Evolutionary conservation across 2,888 invertebrate species (phyloP).

Genomic region (Nomada fabriciana): DNA sequence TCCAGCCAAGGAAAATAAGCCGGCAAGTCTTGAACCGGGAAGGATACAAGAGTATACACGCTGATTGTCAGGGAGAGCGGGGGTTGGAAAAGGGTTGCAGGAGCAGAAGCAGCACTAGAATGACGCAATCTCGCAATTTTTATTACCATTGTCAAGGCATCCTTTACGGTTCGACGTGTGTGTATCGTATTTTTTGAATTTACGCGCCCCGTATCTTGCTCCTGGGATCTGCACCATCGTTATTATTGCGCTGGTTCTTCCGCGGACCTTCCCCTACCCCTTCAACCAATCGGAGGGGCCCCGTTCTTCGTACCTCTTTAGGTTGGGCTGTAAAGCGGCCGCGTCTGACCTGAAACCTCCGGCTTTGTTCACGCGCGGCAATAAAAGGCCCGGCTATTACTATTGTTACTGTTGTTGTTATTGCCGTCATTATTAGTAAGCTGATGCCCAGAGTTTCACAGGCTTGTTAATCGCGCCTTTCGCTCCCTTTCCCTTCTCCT

Average conservation of each 20-base stretch:
- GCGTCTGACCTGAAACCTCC: conserved; percentile 41
- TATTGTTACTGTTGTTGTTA: conserved; percentile 69
- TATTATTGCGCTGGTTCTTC: conserved; percentile 60
- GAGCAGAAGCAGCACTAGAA: background rate
- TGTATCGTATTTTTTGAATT: conserved; percentile 66
- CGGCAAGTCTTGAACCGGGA: background rate
- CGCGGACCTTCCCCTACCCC: conserved; percentile 8
- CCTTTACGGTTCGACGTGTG: conserved; percentile 30
- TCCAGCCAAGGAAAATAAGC: conserved; percentile 39
- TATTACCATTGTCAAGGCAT: conserved; percentile 44
- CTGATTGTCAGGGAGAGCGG: background rate
- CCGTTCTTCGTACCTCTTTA: conserved; percentile 50
- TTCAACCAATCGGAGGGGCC: background rate
- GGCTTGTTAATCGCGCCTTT: conserved; percentile 37
- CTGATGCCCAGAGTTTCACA: conserved; percentile 50
- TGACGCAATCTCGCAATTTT: conserved; percentile 57
- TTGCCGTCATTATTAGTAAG: conserved; percentile 67
- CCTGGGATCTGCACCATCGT: conserved; percentile 54
- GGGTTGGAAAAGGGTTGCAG: background rate
- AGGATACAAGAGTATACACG: background rate
- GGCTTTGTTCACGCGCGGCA: conserved; percentile 66
- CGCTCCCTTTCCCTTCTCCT: background rate
- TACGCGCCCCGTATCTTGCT: conserved; percentile 61
- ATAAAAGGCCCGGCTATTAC: conserved; percentile 68
- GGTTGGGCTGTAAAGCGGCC: conserved; percentile 64